phyloP scores from a whole-genome alignment of 1,140 invertebrate species.

The Lordiphosa mommai region DNA sequence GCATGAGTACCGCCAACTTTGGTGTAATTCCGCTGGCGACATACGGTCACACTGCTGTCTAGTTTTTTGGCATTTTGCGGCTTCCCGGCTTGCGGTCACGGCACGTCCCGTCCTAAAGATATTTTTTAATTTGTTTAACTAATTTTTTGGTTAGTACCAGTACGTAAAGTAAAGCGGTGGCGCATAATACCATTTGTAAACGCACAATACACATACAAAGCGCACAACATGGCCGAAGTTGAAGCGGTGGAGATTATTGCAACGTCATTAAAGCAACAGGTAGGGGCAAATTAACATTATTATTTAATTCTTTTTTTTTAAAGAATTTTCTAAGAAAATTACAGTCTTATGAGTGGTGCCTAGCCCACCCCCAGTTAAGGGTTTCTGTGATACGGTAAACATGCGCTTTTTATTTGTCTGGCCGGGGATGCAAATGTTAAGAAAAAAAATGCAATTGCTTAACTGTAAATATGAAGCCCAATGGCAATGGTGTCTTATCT shows the following conservation, averaged over 20 bases:
- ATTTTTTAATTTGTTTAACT: slow-evolving; percentile 44
- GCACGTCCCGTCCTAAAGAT: slow-evolving; percentile 3
- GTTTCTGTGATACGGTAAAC: too few relatives aligned
- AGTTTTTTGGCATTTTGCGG: too few relatives aligned
- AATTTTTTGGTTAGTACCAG: slow-evolving; percentile 21
- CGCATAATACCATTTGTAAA: slow-evolving; percentile 25
- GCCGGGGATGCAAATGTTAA: slow-evolving; percentile 15
- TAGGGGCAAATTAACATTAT: slow-evolving; percentile 69
- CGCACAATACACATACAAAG: slow-evolving; percentile 33
- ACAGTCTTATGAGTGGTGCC: too few relatives aligned
- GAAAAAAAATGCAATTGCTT: slow-evolving; percentile 12
- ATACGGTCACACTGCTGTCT: too few relatives aligned
- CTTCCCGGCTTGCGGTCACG: slow-evolving; percentile 9
- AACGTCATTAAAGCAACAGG: slow-evolving; percentile 88
- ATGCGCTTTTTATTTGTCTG: too few relatives aligned
- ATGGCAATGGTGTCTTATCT: slow-evolving; percentile 53
- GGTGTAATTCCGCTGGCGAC: too few relatives aligned
- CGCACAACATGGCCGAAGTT: slow-evolving; percentile 82
- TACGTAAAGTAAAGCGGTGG: slow-evolving; percentile 28
- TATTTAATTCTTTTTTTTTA: slow-evolving; percentile 23
- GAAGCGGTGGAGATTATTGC: slow-evolving; percentile 89
- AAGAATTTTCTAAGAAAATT: too few relatives aligned
- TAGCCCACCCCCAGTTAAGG: too few relatives aligned
- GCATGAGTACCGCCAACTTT: too few relatives aligned
- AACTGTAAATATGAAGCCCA: slow-evolving; percentile 27